phyloP scores from a whole-genome alignment of 2,888 invertebrate species.

The Zygogramma bicolorata region DNA sequence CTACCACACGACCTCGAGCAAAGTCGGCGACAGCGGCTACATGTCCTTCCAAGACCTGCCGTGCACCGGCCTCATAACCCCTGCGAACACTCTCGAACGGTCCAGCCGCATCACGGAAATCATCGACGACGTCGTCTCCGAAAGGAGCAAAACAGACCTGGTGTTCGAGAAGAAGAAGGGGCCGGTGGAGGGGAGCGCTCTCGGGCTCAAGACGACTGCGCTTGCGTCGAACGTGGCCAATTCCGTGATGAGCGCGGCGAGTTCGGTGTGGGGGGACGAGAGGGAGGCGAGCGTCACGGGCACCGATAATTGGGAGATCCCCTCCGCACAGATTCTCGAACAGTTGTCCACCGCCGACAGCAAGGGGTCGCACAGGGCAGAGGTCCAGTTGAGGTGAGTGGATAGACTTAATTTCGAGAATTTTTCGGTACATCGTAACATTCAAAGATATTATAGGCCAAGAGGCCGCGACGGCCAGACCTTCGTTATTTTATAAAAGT shows the following conservation, averaged over 20 bases:
- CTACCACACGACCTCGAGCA: constrained; percentile 69
- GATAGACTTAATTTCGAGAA: no score
- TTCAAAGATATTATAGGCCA: no score
- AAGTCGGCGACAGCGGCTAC: constrained; percentile 83
- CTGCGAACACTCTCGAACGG: constrained; percentile 60
- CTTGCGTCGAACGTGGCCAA: constrained; percentile 53
- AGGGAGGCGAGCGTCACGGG: constrained; percentile 57
- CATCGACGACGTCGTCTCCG: constrained; percentile 44
- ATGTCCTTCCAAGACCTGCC: constrained; percentile 75
- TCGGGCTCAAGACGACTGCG: constrained; percentile 39
- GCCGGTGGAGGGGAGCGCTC: no score
- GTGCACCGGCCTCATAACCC: constrained; percentile 62
- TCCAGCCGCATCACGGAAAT: constrained; percentile 63
- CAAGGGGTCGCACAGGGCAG: constrained; percentile 75
- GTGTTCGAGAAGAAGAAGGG: no score
- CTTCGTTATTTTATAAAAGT: no score
- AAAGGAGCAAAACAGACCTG: constrained; percentile 33
- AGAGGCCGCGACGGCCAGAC: no score
- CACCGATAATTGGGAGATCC: constrained; percentile 69
- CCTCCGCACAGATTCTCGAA: constrained; percentile 77
- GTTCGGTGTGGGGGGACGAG: constrained; percentile 70
- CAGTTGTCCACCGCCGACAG: constrained; percentile 73
- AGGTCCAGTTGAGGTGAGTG: constrained; percentile 78
- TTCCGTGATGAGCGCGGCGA: constrained; percentile 69
- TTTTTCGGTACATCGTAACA: no score